Percentiles rank a stretch among this genome's conserved stretches.
phyloP scores from a whole-genome alignment of 2,113 vertebrate species.

The Hystrix cristata region DNA sequence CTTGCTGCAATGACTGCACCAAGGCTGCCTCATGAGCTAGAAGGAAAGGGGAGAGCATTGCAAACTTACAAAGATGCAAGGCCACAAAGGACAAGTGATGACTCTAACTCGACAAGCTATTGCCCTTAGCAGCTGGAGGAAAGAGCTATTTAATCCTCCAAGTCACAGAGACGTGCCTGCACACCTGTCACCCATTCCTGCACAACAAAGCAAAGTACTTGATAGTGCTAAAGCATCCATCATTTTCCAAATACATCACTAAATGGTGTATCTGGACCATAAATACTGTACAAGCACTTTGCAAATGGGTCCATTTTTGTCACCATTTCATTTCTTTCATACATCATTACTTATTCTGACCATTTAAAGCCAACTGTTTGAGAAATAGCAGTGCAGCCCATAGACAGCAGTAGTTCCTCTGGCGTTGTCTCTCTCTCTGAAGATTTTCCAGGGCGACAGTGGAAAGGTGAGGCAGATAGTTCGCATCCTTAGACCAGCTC shows the following conservation, averaged over 20 bases:
- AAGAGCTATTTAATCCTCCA: not conserved
- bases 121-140: not conserved
- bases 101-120: rapidly evolving
- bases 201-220: not conserved
- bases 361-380: slow-evolving; percentile 20
- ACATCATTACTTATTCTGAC: slow-evolving; percentile 63
- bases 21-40: not conserved
- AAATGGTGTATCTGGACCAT: not conserved
- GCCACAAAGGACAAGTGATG: not conserved
- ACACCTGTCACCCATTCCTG: not conserved
- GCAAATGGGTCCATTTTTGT: not conserved
- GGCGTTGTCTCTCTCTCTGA: not conserved
- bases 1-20: not conserved
- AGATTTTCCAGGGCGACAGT: slow-evolving; percentile 25
- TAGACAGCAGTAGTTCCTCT: not conserved
- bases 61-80: not conserved
- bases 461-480: slow-evolving; percentile 21
- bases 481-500: slow-evolving; percentile 41
- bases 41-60: not conserved
- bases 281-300: slow-evolving; percentile 9
- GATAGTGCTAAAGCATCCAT: not conserved
- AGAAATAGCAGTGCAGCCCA: not conserved
- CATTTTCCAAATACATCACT: not conserved
- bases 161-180: not conserved
- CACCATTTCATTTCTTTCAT: slow-evolving; percentile 33